These are phyloP conservation scores for Andrena cerasifolii DNA, from an alignment of 1,140 invertebrate genomes.

Conservation along the genomic window DNA sequence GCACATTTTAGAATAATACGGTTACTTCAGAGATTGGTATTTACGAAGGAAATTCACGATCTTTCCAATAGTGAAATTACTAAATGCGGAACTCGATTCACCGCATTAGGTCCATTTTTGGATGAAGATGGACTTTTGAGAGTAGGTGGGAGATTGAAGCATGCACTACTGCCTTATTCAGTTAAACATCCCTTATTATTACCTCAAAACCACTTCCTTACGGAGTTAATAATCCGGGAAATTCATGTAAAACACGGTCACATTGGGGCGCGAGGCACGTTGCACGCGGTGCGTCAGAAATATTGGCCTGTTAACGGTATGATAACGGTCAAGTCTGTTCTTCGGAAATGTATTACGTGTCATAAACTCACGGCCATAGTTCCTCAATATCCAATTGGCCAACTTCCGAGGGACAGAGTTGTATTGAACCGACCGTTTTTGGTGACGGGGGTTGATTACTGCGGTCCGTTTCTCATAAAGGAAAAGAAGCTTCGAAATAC, in stretches of 20 bases:
- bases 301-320: neutral
- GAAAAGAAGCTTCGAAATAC: neutral
- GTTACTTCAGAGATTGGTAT: conserved; percentile 16
- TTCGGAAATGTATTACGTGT: too few species aligned
- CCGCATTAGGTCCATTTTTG: conserved; percentile 54
- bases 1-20: conserved; percentile 14
- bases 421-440: too few species aligned
- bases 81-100: neutral
- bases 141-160: conserved; percentile 68
- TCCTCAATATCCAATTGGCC: neutral
- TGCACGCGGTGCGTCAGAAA: too few species aligned
- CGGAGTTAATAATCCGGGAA: conserved; percentile 58
- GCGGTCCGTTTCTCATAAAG: neutral
- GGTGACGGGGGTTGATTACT: neutral
- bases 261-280: too few species aligned
- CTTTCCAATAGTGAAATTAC: neutral
- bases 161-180: conserved; percentile 50
- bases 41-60: conserved; percentile 16
- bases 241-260: conserved; percentile 61
- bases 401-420: neutral
- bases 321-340: too few species aligned
- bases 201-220: conserved; percentile 52
- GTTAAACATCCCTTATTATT: conserved; percentile 67
- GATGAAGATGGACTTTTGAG: conserved; percentile 60
- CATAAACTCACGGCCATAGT: too few species aligned